phyloP scores from a whole-genome alignment of 2,797 vertebrate species.

The Epinephelus malabaricus region DNA sequence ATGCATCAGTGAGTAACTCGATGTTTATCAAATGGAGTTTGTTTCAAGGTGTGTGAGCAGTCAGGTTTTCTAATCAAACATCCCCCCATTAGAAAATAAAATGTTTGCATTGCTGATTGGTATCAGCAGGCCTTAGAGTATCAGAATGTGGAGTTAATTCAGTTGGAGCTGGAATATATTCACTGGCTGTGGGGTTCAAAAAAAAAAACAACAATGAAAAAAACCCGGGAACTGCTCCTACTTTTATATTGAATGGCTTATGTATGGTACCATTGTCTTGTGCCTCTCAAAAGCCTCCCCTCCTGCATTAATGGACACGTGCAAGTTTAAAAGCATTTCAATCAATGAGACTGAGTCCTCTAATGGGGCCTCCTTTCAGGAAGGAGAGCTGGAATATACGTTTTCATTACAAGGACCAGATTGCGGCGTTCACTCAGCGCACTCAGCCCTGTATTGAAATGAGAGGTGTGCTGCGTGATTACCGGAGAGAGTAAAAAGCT shows the following conservation, averaged over 20 bases:
- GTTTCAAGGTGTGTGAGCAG: constrained; percentile 56
- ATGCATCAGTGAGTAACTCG: constrained; percentile 53
- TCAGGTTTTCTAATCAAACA: constrained; percentile 66
- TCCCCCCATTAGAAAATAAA: constrained; percentile 46
- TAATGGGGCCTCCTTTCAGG: constrained; percentile 85
- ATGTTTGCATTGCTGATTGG: constrained; percentile 50
- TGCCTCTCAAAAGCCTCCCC: constrained; percentile 57
- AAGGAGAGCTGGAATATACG: constrained; percentile 78
- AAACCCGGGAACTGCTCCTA: constrained; percentile 39
- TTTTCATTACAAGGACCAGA: constrained; percentile 83
- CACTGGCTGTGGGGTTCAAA: constrained; percentile 2
- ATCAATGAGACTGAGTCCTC: constrained; percentile 84
- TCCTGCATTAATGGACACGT: constrained; percentile 79
- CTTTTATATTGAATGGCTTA: constrained; percentile 55
- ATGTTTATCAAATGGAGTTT: constrained; percentile 68
- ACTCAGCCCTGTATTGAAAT: constrained; percentile 81
- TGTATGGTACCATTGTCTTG: constrained; percentile 65
- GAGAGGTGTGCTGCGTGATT: constrained; percentile 78
- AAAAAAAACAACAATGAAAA: constrained; percentile 10
- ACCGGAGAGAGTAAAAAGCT: constrained; percentile 74
- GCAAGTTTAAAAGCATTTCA: constrained; percentile 87
- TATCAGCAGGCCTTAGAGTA: constrained; percentile 27
- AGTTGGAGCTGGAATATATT: constrained; percentile 26
- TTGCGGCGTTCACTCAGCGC: constrained; percentile 71
- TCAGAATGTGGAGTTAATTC: constrained; percentile 45